Evolutionary conservation across 2,113 vertebrate species (phyloP), one percentile per base, ranked within the genome.

Genomic region (Columba janthina): DNA sequence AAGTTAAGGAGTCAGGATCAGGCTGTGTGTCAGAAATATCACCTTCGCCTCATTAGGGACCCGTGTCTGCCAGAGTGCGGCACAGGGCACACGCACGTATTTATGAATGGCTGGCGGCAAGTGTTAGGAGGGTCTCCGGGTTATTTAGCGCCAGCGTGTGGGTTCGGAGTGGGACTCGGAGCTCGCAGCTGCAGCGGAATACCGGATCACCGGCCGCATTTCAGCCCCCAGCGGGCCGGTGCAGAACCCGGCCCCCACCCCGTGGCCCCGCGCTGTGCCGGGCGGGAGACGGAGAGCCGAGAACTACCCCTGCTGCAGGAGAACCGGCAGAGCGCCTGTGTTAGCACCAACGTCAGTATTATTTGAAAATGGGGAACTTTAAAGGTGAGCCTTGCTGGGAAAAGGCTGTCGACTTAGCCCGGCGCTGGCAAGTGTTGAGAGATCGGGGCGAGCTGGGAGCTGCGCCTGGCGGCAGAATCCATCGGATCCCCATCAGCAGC

Each of bases 61-160:
- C 81, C 64, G 0, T 14, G 66, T 56, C 40, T 25, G 56, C n/a
- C n/a, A 28, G 58, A 6, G 48, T 61, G 71, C 50, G 50, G 92
- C 66, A 38, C 66, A 20, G 50, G 84, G 88, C 70, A 11, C 48
- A 15, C 34, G 16, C 19, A 7, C 4, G 42, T 8, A 77, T 93
- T 94, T 85, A 66, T 85, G 93, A 93, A 89, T 80, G 96, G 89
- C 86, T 71, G 76, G 86, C 50, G 57, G 92, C 90, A 48, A 94
- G 86, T 5, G 71, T 12, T 18, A 28, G 61, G 26, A 32, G 76
- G 60, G n/a, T 71, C 29, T 64, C 29, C 28, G 40, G 15, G 50
- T 7, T 57, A 2, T 36, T 48, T 1, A 22, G 15, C 13, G 50
- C 32, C 83, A 28, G 72, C 8, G 24, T 21, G 73, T 2, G 44